Conservation (phyloP, 2,888 invertebrate species). For the Helleia helle region DNA sequence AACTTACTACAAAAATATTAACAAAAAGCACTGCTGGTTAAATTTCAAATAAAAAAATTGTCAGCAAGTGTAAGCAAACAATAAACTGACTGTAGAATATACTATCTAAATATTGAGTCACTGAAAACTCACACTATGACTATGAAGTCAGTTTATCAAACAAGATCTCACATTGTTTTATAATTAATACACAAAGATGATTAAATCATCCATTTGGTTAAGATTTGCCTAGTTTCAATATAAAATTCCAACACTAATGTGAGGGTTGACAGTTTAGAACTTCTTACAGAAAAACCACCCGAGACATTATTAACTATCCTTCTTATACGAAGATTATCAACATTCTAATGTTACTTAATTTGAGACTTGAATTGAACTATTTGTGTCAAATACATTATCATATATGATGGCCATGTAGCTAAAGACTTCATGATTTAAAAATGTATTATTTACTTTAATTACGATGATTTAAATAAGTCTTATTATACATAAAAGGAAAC, state of each 20-base stretch:
- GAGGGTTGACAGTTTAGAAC: conserved; percentile 3
- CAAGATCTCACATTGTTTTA: conserved; percentile 25
- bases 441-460: not conserved
- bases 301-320: conserved; percentile 2
- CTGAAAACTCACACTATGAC: conserved; percentile 24
- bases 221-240: conserved; percentile 27
- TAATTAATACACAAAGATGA: conserved; percentile 25
- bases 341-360: conserved; percentile 1
- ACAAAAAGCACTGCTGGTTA: conserved; percentile 64
- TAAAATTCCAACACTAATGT: conserved; percentile 24
- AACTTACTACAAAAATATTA: conserved; percentile 52
- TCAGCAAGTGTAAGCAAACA: conserved; percentile 51
- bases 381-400: conserved; percentile 1
- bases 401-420: conserved; percentile 5
- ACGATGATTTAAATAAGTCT: not conserved
- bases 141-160: conserved; percentile 24
- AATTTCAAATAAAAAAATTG: conserved; percentile 42
- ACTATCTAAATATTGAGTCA: conserved; percentile 1
- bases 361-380: conserved; percentile 6
- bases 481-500: conserved; percentile 1
- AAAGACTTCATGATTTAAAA: conserved; percentile 2
- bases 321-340: conserved; percentile 3
- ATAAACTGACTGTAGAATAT: conserved; percentile 36
- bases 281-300: conserved; percentile 7
- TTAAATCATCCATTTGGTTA: conserved; percentile 41